phyloP scores from a whole-genome alignment of 2,888 invertebrate genomes.

The Ichneumoninae sp. region DNA sequence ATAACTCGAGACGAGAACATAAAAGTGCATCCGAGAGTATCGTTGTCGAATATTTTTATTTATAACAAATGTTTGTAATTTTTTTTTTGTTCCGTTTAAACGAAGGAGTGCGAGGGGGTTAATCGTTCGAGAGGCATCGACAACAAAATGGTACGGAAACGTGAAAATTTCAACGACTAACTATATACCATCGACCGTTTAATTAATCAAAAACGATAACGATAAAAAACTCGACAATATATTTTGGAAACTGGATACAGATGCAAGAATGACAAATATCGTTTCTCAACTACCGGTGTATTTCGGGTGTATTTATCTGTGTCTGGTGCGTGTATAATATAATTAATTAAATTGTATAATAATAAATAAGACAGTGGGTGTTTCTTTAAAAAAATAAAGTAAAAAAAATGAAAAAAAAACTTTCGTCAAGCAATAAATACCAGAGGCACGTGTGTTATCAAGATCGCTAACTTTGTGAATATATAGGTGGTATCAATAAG shows the following conservation, averaged over 20 bases:
- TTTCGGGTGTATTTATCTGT: constrained; percentile 21
- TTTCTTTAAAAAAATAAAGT: constrained; percentile 67
- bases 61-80: background rate
- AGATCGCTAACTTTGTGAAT: constrained; percentile 76
- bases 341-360: constrained; percentile 28
- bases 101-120: constrained; percentile 37
- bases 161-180: constrained; percentile 42
- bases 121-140: constrained; percentile 49
- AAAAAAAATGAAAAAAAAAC: constrained; percentile 53
- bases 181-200: constrained; percentile 68
- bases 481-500: constrained; percentile 69
- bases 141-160: constrained; percentile 4
- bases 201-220: constrained; percentile 30
- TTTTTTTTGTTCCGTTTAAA: background rate
- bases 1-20: constrained; percentile 1
- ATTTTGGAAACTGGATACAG: constrained; percentile 40
- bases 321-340: constrained; percentile 23
- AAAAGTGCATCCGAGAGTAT: constrained; percentile 38
- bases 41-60: constrained; percentile 5
- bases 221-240: constrained; percentile 45
- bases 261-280: constrained; percentile 70
- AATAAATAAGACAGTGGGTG: constrained; percentile 70
- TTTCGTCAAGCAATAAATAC: constrained; percentile 77
- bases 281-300: constrained; percentile 41
- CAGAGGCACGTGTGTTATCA: constrained; percentile 73